Evolutionary conservation across 2,888 invertebrate genomes (phyloP).

Genomic region (Aproaerema taeniolella): DNA sequence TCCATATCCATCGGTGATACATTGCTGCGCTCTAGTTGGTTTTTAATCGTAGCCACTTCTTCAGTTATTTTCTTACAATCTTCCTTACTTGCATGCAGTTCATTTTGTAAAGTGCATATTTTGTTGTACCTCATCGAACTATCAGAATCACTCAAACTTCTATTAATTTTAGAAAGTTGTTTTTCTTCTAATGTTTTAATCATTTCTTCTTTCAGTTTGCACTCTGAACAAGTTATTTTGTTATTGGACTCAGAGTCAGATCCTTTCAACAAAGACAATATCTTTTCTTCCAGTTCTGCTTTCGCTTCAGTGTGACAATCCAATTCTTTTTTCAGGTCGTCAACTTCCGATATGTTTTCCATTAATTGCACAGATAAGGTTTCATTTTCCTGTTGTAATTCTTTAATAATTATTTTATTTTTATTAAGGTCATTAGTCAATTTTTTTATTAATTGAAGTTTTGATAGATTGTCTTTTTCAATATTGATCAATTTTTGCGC

Average conservation of each 20-base stretch:
- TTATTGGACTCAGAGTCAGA: too few species aligned
- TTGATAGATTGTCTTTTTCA: slow-evolving; percentile 40
- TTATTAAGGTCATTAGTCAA: slow-evolving; percentile 30
- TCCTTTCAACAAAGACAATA: too few species aligned
- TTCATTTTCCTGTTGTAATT: slow-evolving; percentile 71
- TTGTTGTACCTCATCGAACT: slow-evolving; percentile 54
- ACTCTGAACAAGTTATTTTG: slow-evolving; percentile 33
- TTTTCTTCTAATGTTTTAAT: slow-evolving; percentile 30
- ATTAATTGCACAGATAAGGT: slow-evolving; percentile 75
- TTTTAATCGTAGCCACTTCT: slow-evolving; percentile 62
- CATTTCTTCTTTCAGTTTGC: slow-evolving; percentile 35
- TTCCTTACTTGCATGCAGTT: slow-evolving; percentile 57
- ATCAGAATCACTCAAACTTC: slow-evolving; percentile 58
- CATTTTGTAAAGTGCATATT: slow-evolving; percentile 59
- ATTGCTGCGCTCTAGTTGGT: slow-evolving; percentile 53
- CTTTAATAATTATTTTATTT: slow-evolving; percentile 38
- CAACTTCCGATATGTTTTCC: slow-evolving; percentile 75
- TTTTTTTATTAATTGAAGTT: slow-evolving; percentile 37
- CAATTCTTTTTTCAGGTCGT: slow-evolving; percentile 60
- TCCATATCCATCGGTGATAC: slow-evolving; percentile 53
- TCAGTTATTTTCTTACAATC: slow-evolving; percentile 62
- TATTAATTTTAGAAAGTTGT: slow-evolving; percentile 40
- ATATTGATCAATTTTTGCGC: slow-evolving; percentile 39
- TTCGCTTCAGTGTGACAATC: too few species aligned
- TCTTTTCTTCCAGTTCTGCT: too few species aligned